A percentile compares a stretch with the other conserved stretches of the same genome.
These are phyloP conservation scores for Diacarnus erythraeanus DNA, from an alignment of 37 sponge, comb jelly and placozoan species.

Conservation along the genomic window DNA sequence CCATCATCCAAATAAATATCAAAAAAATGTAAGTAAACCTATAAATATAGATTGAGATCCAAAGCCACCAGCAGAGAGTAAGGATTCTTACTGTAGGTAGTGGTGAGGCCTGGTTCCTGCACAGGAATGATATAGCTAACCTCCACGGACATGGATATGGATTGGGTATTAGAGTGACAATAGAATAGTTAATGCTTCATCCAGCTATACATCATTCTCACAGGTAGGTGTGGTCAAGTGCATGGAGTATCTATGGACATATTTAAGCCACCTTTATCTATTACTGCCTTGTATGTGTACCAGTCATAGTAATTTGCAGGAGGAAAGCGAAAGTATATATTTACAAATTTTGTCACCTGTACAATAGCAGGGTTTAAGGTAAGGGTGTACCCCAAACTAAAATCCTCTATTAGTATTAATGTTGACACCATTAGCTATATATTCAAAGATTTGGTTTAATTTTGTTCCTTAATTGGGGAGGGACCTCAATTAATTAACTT, in stretches of 20 bases:
- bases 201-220: too few species aligned
- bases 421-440: too few species aligned
- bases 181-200: too few species aligned
- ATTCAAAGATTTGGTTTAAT: too few species aligned
- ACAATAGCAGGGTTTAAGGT: too few species aligned
- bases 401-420: too few species aligned
- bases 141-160: slow-evolving; percentile 72
- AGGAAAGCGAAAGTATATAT: slow-evolving; percentile 85
- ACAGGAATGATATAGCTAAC: slow-evolving; percentile 21
- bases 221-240: not conserved
- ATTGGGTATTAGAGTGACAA: too few species aligned
- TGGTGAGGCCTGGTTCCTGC: slow-evolving; percentile 71
- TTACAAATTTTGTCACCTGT: slow-evolving; percentile 49
- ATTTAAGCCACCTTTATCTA: not conserved
- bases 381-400: too few species aligned
- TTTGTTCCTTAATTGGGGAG: too few species aligned
- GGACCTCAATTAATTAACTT: too few species aligned
- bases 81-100: slow-evolving; percentile 47
- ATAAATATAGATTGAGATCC: slow-evolving; percentile 5
- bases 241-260: not conserved
- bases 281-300: slow-evolving; percentile 18
- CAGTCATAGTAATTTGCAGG: slow-evolving; percentile 78
- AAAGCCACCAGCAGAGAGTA: slow-evolving; percentile 79
- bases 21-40: slow-evolving; percentile 31
- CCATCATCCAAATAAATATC: slow-evolving; percentile 54